Evolutionary conservation across 2,888 invertebrate species (phyloP).

Genomic region (Chymomyza caudatula): DNA sequence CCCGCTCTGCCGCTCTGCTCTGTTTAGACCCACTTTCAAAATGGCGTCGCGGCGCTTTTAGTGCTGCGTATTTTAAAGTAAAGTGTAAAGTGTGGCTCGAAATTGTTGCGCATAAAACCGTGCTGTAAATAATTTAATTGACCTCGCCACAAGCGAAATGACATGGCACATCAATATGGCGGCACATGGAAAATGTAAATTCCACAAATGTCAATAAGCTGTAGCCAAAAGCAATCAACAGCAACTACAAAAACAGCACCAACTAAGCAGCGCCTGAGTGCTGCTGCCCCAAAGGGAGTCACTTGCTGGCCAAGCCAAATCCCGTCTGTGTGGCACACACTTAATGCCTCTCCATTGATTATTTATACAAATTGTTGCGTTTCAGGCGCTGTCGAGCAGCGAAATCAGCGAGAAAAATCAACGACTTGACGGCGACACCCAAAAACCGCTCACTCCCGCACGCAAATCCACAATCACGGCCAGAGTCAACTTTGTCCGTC

Average conservation of each 20-base stretch:
- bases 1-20: background rate
- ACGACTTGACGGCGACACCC: constrained; percentile 13
- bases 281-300: background rate
- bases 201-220: constrained; percentile 39
- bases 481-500: constrained; percentile 13
- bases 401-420: constrained; percentile 27
- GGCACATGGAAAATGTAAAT: background rate
- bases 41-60: background rate
- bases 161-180: background rate
- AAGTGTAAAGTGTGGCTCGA: background rate
- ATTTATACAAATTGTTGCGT: constrained; percentile 50
- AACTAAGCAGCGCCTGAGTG: background rate
- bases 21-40: background rate
- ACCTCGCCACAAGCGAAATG: constrained; percentile 29
- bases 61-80: background rate
- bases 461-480: background rate
- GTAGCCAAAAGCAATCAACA: constrained; percentile 1
- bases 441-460: constrained; percentile 20
- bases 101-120: constrained; percentile 12
- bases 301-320: background rate
- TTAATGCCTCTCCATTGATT: constrained; percentile 37
- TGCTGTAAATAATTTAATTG: constrained; percentile 54
- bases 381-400: constrained; percentile 13
- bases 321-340: background rate
- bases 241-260: background rate